Evolutionary conservation across 30 jellyfish, hydroid and myxozoan species (phyloP).

Genomic region (Aurelia aurita): DNA sequence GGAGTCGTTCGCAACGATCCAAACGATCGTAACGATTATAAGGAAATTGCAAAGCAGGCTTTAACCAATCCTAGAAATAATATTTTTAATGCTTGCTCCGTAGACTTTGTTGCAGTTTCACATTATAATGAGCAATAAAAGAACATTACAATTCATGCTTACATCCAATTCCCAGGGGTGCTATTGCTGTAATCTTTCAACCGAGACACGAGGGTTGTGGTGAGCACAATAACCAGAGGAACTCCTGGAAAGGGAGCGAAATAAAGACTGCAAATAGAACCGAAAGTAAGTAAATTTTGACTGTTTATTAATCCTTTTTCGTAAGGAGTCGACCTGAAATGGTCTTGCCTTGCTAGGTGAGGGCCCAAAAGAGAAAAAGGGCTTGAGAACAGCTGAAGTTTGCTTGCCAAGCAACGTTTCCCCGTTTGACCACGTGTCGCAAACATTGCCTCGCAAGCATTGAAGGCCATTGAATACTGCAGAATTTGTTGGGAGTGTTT

Average conservation of each 20-base stretch:
- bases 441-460: too few species aligned
- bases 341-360: neutral
- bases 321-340: neutral
- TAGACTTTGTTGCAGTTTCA: too few species aligned
- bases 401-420: too few species aligned
- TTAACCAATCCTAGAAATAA: too few species aligned
- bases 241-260: neutral
- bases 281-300: neutral
- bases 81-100: too few species aligned
- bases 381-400: too few species aligned
- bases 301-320: neutral
- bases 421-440: too few species aligned
- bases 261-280: neutral
- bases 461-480: neutral
- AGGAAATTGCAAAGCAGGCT: neutral
- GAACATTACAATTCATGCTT: neutral
- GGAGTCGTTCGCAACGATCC: too few species aligned
- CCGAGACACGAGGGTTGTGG: neutral
- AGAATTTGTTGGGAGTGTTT: neutral
- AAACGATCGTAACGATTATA: too few species aligned
- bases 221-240: constrained; percentile 22
- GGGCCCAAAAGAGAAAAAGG: too few species aligned
- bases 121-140: neutral
- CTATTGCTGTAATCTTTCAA: constrained; percentile 7
- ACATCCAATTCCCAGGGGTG: constrained; percentile 28